These are phyloP conservation scores for Rhipidura dahli DNA, from an alignment of 2,113 vertebrate genomes.

Conservation along the genomic window DNA sequence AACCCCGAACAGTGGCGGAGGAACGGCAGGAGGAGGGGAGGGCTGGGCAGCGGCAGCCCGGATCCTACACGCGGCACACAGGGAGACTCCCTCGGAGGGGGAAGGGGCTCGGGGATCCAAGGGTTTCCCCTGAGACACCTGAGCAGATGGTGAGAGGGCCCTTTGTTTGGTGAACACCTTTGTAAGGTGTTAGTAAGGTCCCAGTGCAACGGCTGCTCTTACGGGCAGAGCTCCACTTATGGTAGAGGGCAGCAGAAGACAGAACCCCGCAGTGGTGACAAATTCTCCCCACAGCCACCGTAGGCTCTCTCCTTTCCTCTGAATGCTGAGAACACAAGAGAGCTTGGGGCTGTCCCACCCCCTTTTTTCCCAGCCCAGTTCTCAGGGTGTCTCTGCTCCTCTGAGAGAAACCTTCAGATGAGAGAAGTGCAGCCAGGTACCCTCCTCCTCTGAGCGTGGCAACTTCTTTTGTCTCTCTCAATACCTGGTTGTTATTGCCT, in stretches of 20 bases:
- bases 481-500: not conserved
- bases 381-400: no score
- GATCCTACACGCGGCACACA: no score
- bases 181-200: not conserved
- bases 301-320: not conserved
- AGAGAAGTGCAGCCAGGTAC: not conserved
- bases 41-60: not conserved
- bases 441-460: not conserved
- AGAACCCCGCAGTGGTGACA: not conserved
- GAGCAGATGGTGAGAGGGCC: not conserved
- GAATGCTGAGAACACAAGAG: not conserved
- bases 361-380: not conserved
- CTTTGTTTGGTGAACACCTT: not conserved
- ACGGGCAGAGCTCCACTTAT: not conserved
- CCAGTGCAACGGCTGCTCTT: not conserved
- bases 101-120: no score
- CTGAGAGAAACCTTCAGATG: not conserved
- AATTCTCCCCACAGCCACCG: not conserved
- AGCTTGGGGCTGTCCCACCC: no score
- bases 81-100: no score
- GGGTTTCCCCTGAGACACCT: not conserved
- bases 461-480: not conserved
- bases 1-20: not conserved
- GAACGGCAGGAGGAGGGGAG: accelerated
- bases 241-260: not conserved